phyloP scores from a whole-genome alignment of 2,113 vertebrate species.

The Calyptomena viridis region DNA sequence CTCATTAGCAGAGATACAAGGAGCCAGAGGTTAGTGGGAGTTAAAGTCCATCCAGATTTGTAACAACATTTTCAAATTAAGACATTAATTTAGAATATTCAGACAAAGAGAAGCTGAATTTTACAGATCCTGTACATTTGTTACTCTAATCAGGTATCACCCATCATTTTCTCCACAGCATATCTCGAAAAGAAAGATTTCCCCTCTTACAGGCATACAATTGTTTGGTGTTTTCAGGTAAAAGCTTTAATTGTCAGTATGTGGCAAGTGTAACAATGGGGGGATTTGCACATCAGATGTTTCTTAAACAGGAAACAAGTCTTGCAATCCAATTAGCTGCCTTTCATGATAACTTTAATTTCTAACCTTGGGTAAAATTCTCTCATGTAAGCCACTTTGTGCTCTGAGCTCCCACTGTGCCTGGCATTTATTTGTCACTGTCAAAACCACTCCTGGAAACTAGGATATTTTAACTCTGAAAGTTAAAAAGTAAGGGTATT shows the following conservation, averaged over 20 bases:
- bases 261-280: not conserved
- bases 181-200: not conserved
- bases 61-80: slow-evolving; percentile 25
- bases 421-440: slow-evolving; percentile 2
- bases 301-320: slow-evolving; percentile 4
- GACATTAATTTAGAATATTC: not conserved
- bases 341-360: slow-evolving; percentile 18
- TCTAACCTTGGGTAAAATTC: slow-evolving; percentile 18
- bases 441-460: not conserved
- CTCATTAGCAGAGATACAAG: slow-evolving; percentile 18
- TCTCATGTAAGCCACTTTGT: not conserved
- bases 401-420: not conserved
- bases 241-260: slow-evolving; percentile 46
- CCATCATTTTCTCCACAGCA: not conserved
- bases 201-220: not conserved
- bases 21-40: slow-evolving; percentile 7
- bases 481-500: not conserved
- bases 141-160: not conserved
- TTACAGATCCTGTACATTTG: not conserved
- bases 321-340: slow-evolving; percentile 25
- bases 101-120: not conserved
- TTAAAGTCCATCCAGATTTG: slow-evolving; percentile 18
- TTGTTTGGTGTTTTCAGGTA: slow-evolving; percentile 6
- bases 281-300: slow-evolving; percentile 36
- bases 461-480: not conserved